Base-by-base conservation (phyloP, 2,888 invertebrate genomes). In the Drosophila multiciliata region DNA sequence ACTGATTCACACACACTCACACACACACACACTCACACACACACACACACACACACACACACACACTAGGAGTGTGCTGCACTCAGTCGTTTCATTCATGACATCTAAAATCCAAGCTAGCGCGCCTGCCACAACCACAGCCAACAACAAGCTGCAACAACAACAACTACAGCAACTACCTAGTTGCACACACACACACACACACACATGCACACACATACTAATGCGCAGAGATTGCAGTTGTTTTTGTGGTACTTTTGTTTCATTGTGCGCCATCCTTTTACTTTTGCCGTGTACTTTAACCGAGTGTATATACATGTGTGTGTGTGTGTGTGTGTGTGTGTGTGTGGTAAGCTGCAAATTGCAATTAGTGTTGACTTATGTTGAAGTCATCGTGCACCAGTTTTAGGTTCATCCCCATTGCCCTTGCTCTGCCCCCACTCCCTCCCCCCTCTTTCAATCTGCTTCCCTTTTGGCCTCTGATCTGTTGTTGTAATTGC, bases 301-400 rank as follows among this genome's bases (percentile, higher is more conserved):
- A 32, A 29, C 48, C 57, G 54, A 49, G 48, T 58, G 50, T 38
- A 12, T 48, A 40, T 64, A 26, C 36, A 36, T 48, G 55, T 45
- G 33, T 45, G 35, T 60, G 62, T 55, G 35, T 58, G 33, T 63
- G 58, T 45, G 66, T 52, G 58, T 6, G 29, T 59, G 23, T 61
- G 17, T 58, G 26, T 68, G 57, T 78, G 73, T 75, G 75, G 71
- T 77, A 83, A 78, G 75, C 81, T 79, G 79, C 87, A 86, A 86
- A 85, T 86, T 86, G 86, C 86, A 86, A 86, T 86, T 86, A 86
- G 87, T 86, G 86, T 85, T 86, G 85, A 86, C 87, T 87, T 86
- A 87, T 86, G 85, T 83, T 83, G 74, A 73, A 77, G 73, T 77
- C 78, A 77, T 77, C 73, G 77, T 77, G 73, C 77, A 73, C 58